Evolutionary conservation across 2,797 vertebrate genomes (phyloP).

Genomic region (Catamblyrhynchus diadema): DNA sequence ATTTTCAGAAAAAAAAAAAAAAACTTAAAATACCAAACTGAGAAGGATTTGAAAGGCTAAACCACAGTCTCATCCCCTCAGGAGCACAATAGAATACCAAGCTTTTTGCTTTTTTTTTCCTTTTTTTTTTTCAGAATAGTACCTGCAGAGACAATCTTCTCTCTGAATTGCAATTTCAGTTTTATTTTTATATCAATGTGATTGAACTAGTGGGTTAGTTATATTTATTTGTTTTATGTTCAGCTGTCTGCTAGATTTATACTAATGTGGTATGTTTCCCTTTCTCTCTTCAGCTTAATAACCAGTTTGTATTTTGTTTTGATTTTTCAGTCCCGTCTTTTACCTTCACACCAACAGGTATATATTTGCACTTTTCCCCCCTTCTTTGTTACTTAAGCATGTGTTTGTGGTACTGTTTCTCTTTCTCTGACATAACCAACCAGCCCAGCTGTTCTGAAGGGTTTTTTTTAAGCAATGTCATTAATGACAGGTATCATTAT

Average conservation of each 20-base stretch:
- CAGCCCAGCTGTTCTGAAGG: slow-evolving; percentile 27
- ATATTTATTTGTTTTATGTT: slow-evolving; percentile 76
- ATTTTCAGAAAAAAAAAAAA: slow-evolving; percentile 6
- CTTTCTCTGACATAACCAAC: slow-evolving; percentile 64
- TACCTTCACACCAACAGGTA: slow-evolving; percentile 99
- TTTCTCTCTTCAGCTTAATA: slow-evolving; percentile 84
- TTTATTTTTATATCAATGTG: slow-evolving; percentile 64
- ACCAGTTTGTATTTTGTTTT: slow-evolving; percentile 83
- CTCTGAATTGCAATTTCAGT: slow-evolving; percentile 49
- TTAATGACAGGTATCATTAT: slow-evolving; percentile 14
- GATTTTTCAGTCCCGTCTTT: slow-evolving; percentile 96
- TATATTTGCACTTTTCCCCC: slow-evolving; percentile 82
- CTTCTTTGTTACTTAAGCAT: slow-evolving; percentile 74
- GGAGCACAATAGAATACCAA: background rate
- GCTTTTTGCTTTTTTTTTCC: background rate
- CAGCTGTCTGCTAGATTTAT: slow-evolving; percentile 78
- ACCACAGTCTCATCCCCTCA: background rate
- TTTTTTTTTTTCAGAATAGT: background rate
- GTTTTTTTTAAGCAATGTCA: background rate
- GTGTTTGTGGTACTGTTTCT: slow-evolving; percentile 66
- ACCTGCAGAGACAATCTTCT: slow-evolving; percentile 31
- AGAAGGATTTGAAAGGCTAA: slow-evolving; percentile 55
- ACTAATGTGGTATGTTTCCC: slow-evolving; percentile 82
- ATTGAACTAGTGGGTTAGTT: slow-evolving; percentile 68
- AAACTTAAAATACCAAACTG: background rate